Conservation (phyloP, 2,797 vertebrate species). For the Alca torda region DNA sequence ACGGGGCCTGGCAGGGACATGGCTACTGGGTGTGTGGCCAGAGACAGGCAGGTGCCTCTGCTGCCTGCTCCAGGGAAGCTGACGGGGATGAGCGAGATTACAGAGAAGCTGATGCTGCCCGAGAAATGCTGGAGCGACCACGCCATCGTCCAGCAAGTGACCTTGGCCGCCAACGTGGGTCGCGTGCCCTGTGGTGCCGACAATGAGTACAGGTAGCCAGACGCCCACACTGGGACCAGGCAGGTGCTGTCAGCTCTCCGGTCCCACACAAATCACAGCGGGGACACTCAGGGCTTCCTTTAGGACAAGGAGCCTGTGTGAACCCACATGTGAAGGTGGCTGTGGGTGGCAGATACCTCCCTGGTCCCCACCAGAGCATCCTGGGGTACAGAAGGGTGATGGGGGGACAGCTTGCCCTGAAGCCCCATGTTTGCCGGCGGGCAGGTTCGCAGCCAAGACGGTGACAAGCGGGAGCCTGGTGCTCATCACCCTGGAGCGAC, state of each 20-base stretch:
- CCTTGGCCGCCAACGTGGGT: constrained; percentile 87
- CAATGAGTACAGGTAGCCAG: constrained; percentile 89
- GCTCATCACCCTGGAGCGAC: constrained; percentile 86
- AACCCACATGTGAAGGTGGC: background rate
- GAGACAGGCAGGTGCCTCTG: background rate
- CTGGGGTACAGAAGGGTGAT: background rate
- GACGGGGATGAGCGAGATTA: constrained; percentile 96
- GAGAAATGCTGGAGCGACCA: constrained; percentile 85
- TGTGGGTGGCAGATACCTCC: rapidly evolving
- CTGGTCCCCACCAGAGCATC: rapidly evolving
- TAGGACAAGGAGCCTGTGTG: background rate
- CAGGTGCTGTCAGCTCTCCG: rapidly evolving
- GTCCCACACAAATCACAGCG: rapidly evolving
- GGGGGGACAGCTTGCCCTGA: background rate
- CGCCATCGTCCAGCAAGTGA: constrained; percentile 88
- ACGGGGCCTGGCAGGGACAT: background rate
- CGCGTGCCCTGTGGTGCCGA: constrained; percentile 91
- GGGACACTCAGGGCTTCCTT: background rate
- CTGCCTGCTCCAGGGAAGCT: constrained; percentile 85
- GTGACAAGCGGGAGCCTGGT: constrained; percentile 90
- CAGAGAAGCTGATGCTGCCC: constrained; percentile 85
- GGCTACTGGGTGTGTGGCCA: rapidly evolving
- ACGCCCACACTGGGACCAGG: background rate
- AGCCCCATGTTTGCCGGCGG: background rate
- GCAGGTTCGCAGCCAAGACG: constrained; percentile 92